phyloP scores from a whole-genome alignment of 2,888 invertebrate genomes.

The Brachynemurus nebulosus region DNA sequence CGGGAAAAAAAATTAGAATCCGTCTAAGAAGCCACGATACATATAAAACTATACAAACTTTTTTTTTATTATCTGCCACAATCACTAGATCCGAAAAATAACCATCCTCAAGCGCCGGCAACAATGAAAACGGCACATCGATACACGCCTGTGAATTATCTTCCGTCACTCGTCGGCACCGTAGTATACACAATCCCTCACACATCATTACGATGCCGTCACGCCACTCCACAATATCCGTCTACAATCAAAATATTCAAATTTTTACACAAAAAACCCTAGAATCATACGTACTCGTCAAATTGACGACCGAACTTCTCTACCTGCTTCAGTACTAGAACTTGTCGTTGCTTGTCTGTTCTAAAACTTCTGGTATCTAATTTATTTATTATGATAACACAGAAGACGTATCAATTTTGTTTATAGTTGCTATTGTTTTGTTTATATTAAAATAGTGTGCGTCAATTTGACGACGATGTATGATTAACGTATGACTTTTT shows the following conservation, averaged over 20 bases:
- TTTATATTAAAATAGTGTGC: too few species aligned
- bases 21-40: constrained; percentile 7
- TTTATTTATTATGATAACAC: too few species aligned
- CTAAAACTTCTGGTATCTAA: too few species aligned
- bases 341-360: too few species aligned
- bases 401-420: too few species aligned
- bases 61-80: constrained; percentile 36
- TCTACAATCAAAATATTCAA: constrained; percentile 24
- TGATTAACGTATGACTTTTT: too few species aligned
- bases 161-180: constrained; percentile 42
- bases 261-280: background rate
- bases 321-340: too few species aligned
- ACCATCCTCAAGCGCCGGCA: constrained; percentile 48
- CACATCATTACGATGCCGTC: constrained; percentile 42
- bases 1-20: constrained; percentile 12
- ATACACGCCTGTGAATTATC: constrained; percentile 32
- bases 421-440: too few species aligned
- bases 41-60: constrained; percentile 28
- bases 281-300: too few species aligned
- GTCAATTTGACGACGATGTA: too few species aligned
- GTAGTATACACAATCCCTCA: constrained; percentile 46
- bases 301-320: too few species aligned
- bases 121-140: constrained; percentile 44
- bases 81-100: constrained; percentile 47
- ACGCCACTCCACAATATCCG: constrained; percentile 35